Percentiles rank a stretch among this genome's conserved stretches.
Evolutionary conservation across 2,797 vertebrate species (phyloP).

Genomic region (Cossypha caffra): DNA sequence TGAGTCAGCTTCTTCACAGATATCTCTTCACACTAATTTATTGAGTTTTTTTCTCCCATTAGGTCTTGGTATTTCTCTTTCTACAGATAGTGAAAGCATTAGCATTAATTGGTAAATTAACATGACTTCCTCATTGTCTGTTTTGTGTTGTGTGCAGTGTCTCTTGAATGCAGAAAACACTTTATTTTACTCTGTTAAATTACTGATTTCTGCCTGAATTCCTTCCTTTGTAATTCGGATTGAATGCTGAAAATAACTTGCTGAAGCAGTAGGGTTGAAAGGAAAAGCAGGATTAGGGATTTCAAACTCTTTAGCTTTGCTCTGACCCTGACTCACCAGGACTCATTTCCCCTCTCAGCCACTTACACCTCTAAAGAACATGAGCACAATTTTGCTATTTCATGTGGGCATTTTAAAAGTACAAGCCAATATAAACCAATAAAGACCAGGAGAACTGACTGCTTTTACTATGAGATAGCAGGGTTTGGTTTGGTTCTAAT

Average conservation of each 20-base stretch:
- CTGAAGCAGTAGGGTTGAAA: neutral
- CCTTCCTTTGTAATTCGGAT: neutral
- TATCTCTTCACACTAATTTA: neutral
- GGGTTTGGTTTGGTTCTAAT: neutral
- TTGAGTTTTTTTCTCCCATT: slow-evolving; percentile 24
- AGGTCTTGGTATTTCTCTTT: slow-evolving; percentile 35
- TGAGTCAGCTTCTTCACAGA: neutral
- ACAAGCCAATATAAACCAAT: neutral
- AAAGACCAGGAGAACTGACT: neutral
- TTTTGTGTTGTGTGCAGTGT: neutral
- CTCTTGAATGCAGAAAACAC: neutral
- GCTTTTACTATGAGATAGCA: neutral
- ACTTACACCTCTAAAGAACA: neutral
- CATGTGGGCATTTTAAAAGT: neutral
- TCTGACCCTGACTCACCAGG: neutral
- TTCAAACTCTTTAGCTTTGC: neutral
- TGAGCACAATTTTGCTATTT: fast-evolving
- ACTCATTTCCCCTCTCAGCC: neutral
- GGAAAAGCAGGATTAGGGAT: neutral
- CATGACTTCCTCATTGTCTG: neutral
- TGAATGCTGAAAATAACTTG: neutral
- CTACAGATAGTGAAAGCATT: slow-evolving; percentile 30
- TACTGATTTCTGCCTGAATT: neutral
- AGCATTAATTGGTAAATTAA: slow-evolving; percentile 51
- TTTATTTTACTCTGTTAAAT: neutral